phyloP scores from a whole-genome alignment of 2,113 vertebrate genomes.

The Lepisosteus oculatus region DNA sequence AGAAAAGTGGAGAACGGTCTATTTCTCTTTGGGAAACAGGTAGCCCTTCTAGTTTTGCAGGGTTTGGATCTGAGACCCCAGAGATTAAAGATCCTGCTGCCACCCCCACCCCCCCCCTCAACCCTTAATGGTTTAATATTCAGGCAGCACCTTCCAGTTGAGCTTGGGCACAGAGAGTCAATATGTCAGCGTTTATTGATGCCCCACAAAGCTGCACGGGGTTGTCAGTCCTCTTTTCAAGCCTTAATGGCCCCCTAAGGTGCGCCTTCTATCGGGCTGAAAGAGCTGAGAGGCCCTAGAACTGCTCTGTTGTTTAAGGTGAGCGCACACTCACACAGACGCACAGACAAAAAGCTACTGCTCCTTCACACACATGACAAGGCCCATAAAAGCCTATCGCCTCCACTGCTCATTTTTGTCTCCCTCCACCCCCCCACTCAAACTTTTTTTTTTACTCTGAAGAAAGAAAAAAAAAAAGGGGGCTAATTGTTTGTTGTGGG shows the following conservation, averaged over 20 bases:
- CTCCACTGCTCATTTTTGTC: constrained; percentile 35
- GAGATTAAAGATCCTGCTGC: background rate
- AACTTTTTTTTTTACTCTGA: constrained; percentile 24
- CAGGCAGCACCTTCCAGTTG: constrained; percentile 69
- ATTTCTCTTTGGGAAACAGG: no score
- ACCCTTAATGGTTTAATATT: constrained; percentile 69
- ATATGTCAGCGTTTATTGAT: constrained; percentile 87
- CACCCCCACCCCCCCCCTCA: constrained; percentile 32
- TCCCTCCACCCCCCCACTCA: constrained; percentile 23
- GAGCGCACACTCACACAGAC: constrained; percentile 63
- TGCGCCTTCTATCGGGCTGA: constrained; percentile 74
- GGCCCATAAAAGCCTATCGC: constrained; percentile 66
- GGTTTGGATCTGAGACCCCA: background rate
- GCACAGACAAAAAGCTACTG: constrained; percentile 33
- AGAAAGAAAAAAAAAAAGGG: constrained; percentile 37
- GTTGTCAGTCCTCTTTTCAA: constrained; percentile 87
- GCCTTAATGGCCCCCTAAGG: constrained; percentile 83
- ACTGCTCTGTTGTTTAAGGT: constrained; percentile 67
- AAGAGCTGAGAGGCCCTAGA: constrained; percentile 67
- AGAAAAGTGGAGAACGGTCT: no score
- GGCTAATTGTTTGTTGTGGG: constrained; percentile 79
- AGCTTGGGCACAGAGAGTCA: constrained; percentile 77
- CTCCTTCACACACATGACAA: constrained; percentile 70
- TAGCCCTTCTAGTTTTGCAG: no score
- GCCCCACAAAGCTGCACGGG: constrained; percentile 74